Percentiles rank a stretch among this genome's conserved stretches.
Evolutionary conservation across 2,888 invertebrate genomes (phyloP).

Genomic region (Drosophila mayaguana): DNA sequence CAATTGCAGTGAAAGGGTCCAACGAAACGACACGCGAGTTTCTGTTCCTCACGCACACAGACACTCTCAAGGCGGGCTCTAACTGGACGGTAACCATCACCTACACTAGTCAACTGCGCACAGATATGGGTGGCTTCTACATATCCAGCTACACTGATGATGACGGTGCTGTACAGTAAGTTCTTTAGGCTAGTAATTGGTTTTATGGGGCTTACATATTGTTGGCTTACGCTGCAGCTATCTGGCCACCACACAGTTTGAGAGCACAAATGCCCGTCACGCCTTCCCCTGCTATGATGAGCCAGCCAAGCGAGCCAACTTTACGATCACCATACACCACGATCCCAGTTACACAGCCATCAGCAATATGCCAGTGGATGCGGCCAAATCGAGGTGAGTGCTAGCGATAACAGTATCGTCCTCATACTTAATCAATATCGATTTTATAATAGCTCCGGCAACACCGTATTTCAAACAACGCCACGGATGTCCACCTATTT

Average conservation of each 20-base stretch:
- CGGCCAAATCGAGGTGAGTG: conserved; percentile 37
- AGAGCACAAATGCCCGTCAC: conserved; percentile 88
- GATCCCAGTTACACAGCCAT: conserved; percentile 73
- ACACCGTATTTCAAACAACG: conserved; percentile 85
- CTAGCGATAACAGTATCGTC: neutral
- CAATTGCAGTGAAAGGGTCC: conserved; percentile 22
- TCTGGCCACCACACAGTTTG: conserved; percentile 89
- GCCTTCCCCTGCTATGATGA: conserved; percentile 92
- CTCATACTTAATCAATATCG: neutral
- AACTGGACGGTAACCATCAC: conserved; percentile 86
- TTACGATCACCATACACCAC: conserved; percentile 77
- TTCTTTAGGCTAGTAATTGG: neutral
- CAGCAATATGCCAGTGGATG: conserved; percentile 86
- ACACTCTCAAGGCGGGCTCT: conserved; percentile 63
- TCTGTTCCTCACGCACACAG: conserved; percentile 57
- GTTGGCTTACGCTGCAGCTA: conserved; percentile 52
- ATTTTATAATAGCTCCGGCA: conserved; percentile 32
- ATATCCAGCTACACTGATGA: conserved; percentile 86
- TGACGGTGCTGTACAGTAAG: conserved; percentile 64
- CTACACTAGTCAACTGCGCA: conserved; percentile 87
- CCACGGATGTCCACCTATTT: conserved; percentile 91
- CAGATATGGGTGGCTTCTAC: conserved; percentile 89
- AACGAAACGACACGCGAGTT: conserved; percentile 65
- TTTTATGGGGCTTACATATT: too few species aligned
- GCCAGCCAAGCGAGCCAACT: conserved; percentile 89